Evolutionary conservation across 2,113 vertebrate species (phyloP).

Genomic region (Oryzias curvinotus): DNA sequence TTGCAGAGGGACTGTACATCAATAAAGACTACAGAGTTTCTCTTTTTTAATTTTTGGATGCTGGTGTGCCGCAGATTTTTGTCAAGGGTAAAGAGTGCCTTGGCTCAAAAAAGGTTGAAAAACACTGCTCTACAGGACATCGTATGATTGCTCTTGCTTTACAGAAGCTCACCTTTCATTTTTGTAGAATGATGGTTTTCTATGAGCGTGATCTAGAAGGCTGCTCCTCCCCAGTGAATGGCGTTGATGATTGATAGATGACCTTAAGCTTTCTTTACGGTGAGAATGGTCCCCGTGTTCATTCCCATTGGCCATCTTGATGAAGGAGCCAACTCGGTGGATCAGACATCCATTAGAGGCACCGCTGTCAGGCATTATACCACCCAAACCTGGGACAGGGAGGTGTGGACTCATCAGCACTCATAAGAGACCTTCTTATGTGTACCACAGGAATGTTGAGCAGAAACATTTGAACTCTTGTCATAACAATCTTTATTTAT

Average conservation of each 20-base stretch:
- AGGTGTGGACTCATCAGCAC: too few relatives aligned
- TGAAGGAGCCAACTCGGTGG: slow-evolving; percentile 62
- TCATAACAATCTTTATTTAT: too few relatives aligned
- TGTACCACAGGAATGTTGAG: too few relatives aligned
- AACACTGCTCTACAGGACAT: not conserved
- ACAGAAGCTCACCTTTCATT: slow-evolving; percentile 27
- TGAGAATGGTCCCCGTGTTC: slow-evolving; percentile 35
- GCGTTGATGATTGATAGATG: slow-evolving; percentile 44
- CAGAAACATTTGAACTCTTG: too few relatives aligned
- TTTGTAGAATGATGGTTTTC: slow-evolving; percentile 44
- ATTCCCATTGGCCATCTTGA: slow-evolving; percentile 51
- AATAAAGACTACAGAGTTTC: too few relatives aligned
- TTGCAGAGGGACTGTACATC: too few relatives aligned
- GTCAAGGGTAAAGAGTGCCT: too few relatives aligned
- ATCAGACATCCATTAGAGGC: slow-evolving; percentile 59
- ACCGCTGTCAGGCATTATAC: slow-evolving; percentile 16
- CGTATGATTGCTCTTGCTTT: accelerated
- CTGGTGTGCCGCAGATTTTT: too few relatives aligned
- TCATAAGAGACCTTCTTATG: too few relatives aligned
- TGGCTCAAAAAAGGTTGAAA: too few relatives aligned
- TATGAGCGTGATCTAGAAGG: slow-evolving; percentile 36
- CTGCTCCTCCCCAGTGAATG: slow-evolving; percentile 38
- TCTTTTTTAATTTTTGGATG: too few relatives aligned
- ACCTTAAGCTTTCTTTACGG: slow-evolving; percentile 41
- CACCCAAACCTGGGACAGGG: slow-evolving; percentile 29